phyloP scores from a whole-genome alignment of 2,888 invertebrate species.

The Agapetus fuscipes region DNA sequence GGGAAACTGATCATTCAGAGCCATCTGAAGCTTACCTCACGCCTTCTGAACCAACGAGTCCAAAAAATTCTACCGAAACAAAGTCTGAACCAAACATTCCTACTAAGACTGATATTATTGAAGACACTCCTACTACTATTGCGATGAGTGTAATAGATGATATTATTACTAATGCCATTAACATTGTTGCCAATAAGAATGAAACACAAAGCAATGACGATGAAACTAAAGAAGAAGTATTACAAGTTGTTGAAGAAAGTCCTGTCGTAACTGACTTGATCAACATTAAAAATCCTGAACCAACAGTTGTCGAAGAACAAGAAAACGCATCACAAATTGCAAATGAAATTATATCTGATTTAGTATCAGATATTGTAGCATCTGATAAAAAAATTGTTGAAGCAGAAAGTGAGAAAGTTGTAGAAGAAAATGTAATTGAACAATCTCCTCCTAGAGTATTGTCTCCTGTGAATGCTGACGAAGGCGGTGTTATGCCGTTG shows the following conservation, averaged over 20 bases:
- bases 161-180: constrained; percentile 38
- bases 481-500: constrained; percentile 38
- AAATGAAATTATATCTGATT: constrained; percentile 18
- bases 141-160: constrained; percentile 43
- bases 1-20: constrained; percentile 56
- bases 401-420: neutral
- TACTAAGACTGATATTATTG: constrained; percentile 25
- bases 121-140: constrained; percentile 26
- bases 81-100: constrained; percentile 26
- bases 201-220: constrained; percentile 20
- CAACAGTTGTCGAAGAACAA: constrained; percentile 3
- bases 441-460: constrained; percentile 7
- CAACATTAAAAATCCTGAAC: constrained; percentile 7
- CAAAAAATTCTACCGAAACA: constrained; percentile 35
- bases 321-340: constrained; percentile 20
- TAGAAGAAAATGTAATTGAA: neutral
- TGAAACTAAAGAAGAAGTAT: neutral
- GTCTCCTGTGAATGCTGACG: constrained; percentile 29
- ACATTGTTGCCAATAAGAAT: constrained; percentile 30
- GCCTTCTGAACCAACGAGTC: constrained; percentile 53
- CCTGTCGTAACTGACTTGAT: constrained; percentile 6
- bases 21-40: constrained; percentile 60
- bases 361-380: constrained; percentile 4
- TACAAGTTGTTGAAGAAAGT: neutral
- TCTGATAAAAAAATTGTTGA: neutral